phyloP scores from a whole-genome alignment of 2,797 vertebrate species.

The Hipposideros larvatus region DNA sequence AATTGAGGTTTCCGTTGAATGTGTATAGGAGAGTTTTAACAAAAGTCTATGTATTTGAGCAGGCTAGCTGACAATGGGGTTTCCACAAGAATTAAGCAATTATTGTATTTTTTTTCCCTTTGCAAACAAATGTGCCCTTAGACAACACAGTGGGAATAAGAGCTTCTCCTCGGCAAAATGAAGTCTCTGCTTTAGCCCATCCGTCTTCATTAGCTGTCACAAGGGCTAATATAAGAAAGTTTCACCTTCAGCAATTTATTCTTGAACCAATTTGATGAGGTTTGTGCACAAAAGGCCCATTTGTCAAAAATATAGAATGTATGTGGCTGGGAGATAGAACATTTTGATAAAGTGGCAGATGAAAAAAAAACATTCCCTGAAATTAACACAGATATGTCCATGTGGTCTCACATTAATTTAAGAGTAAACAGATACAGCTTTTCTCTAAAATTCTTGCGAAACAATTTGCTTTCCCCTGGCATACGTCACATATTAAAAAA shows the following conservation, averaged over 20 bases:
- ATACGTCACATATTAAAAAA: not conserved
- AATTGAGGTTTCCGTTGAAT: not conserved
- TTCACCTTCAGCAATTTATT: conserved; percentile 69
- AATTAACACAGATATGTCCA: conserved; percentile 44
- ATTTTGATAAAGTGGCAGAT: conserved; percentile 31
- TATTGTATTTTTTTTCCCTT: conserved; percentile 57
- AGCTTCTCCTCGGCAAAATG: not conserved
- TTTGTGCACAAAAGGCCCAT: conserved; percentile 63
- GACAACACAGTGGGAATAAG: conserved; percentile 57
- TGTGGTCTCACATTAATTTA: conserved; percentile 15
- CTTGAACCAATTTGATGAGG: conserved; percentile 75
- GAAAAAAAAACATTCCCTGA: conserved; percentile 52
- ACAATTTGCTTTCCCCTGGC: not conserved
- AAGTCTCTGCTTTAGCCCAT: conserved; percentile 48
- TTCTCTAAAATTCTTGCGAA: conserved; percentile 61
- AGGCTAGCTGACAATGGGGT: not conserved
- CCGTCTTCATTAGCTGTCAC: conserved; percentile 37
- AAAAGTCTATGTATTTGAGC: conserved; percentile 33
- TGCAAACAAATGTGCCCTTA: conserved; percentile 70
- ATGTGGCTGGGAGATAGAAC: conserved; percentile 12
- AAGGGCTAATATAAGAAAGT: conserved; percentile 60
- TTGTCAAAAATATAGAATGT: conserved; percentile 75
- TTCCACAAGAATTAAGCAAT: conserved; percentile 62
- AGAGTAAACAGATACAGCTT: not conserved
- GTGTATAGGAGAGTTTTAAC: conserved; percentile 24